Conservation (phyloP, 2,797 vertebrate species). For the Oreonectes daqikongensis region DNA sequence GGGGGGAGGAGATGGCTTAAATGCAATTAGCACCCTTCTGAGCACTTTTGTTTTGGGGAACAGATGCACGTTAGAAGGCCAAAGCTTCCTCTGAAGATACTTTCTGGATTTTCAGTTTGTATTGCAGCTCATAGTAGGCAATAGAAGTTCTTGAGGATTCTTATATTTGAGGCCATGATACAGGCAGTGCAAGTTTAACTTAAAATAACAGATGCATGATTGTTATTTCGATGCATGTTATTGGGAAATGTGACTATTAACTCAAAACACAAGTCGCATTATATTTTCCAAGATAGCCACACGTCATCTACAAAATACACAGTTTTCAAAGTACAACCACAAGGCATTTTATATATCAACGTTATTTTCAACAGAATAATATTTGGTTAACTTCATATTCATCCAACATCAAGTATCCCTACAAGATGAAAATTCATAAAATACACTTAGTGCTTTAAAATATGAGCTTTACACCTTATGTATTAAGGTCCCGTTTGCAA, state of each 20-base stretch:
- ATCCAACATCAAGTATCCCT: neutral
- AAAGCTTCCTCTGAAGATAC: conserved; percentile 56
- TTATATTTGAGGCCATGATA: too few relatives aligned
- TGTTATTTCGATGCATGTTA: neutral
- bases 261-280: neutral
- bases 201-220: too few relatives aligned
- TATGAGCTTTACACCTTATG: neutral
- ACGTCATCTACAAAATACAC: neutral
- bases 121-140: neutral
- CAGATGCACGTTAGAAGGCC: conserved; percentile 77
- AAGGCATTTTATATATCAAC: neutral
- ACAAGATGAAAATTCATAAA: neutral
- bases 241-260: neutral
- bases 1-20: conserved; percentile 70
- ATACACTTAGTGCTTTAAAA: neutral
- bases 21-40: conserved; percentile 83
- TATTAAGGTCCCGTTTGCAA: neutral
- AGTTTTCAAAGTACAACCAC: neutral
- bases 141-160: too few relatives aligned
- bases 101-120: conserved; percentile 5
- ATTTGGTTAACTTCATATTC: neutral
- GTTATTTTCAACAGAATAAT: too few relatives aligned
- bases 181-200: too few relatives aligned
- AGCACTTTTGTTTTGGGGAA: conserved; percentile 82
- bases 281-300: neutral